Evolutionary conservation across 2,888 invertebrate species (phyloP).

Genomic region (Polymixis flavicincta): DNA sequence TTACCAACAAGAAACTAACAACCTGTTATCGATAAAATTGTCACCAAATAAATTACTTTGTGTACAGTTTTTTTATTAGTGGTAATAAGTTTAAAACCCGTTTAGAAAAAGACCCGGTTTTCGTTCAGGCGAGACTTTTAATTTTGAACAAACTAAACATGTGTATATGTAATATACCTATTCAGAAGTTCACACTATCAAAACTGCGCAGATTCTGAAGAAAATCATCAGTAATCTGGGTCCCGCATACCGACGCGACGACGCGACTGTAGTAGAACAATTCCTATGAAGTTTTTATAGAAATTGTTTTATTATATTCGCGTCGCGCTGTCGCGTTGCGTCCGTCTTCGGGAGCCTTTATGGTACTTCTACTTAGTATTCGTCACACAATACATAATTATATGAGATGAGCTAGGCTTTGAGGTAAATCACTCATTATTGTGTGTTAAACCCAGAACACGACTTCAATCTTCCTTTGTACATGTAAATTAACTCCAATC

Average conservation of each 20-base stretch:
- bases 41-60: conserved; percentile 51
- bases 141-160: conserved; percentile 18
- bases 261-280: too few species aligned
- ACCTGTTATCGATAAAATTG: conserved; percentile 44
- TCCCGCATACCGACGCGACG: too few species aligned
- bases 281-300: too few species aligned
- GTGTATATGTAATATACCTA: neutral
- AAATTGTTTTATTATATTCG: too few species aligned
- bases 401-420: neutral
- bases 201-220: neutral
- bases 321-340: too few species aligned
- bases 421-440: conserved; percentile 2
- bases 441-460: neutral
- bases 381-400: neutral
- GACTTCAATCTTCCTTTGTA: conserved; percentile 16
- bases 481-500: conserved; percentile 8
- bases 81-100: conserved; percentile 29
- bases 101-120: conserved; percentile 32
- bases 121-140: conserved; percentile 11
- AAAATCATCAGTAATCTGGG: conserved; percentile 3
- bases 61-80: conserved; percentile 37
- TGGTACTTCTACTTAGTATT: conserved; percentile 10
- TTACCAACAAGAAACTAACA: conserved; percentile 7
- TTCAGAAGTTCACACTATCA: neutral
- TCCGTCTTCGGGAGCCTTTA: neutral